Evolutionary conservation across 2,797 vertebrate species (phyloP).

Genomic region (Hozukius guyotensis): DNA sequence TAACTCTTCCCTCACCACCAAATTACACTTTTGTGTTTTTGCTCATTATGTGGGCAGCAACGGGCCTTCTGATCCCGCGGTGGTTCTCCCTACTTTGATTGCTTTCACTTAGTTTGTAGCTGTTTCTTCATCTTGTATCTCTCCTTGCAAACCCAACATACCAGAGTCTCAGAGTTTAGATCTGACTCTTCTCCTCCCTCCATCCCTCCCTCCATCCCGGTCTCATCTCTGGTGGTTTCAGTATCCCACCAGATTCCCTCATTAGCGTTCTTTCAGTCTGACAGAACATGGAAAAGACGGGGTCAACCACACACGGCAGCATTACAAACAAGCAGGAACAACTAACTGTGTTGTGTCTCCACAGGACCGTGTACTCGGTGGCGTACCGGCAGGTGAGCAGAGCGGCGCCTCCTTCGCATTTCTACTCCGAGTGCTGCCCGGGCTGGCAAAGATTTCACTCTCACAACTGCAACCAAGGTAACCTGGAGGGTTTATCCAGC

Average conservation of each 20-base stretch:
- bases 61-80: neutral
- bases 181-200: neutral
- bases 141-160: slow-evolving; percentile 25
- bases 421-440: slow-evolving; percentile 86
- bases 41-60: neutral
- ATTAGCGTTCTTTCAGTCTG: slow-evolving; percentile 7
- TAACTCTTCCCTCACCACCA: slow-evolving; percentile 38
- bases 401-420: slow-evolving; percentile 29
- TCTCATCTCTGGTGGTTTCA: slow-evolving; percentile 36
- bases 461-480: slow-evolving; percentile 89
- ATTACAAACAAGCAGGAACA: neutral
- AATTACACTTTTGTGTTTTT: neutral
- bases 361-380: slow-evolving; percentile 89
- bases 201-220: neutral
- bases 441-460: slow-evolving; percentile 87
- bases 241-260: slow-evolving; percentile 19
- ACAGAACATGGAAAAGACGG: slow-evolving; percentile 13
- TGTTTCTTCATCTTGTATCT: slow-evolving; percentile 9
- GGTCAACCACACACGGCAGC: slow-evolving; percentile 9
- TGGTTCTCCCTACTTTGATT: neutral
- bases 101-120: neutral
- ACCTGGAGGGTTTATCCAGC: neutral
- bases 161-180: slow-evolving; percentile 32
- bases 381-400: slow-evolving; percentile 84
- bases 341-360: slow-evolving; percentile 32